A percentile compares a stretch with the other conserved stretches of the same genome.
Conservation (phyloP, 2,888 invertebrate species). For the Plusia festucae region DNA sequence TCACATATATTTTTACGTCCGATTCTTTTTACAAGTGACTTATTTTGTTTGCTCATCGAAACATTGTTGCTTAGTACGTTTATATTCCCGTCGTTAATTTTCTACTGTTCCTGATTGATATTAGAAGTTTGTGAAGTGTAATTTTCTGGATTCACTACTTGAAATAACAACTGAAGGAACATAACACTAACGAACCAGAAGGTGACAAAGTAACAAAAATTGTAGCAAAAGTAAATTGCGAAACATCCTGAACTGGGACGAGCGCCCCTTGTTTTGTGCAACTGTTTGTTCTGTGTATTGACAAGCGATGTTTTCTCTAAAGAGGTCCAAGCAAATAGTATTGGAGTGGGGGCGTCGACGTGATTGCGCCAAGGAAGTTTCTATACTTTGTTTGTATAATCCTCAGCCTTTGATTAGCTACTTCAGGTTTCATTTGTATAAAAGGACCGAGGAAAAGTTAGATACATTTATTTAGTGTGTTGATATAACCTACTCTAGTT, state of each 20-base stretch:
- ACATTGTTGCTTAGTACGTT: constrained; percentile 54
- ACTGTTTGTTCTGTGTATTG: constrained; percentile 81
- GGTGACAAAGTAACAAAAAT: constrained; percentile 59
- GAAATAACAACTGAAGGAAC: constrained; percentile 28
- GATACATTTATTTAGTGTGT: constrained; percentile 46
- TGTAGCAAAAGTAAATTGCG: constrained; percentile 64
- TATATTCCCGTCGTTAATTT: constrained; percentile 10
- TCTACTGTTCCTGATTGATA: not conserved
- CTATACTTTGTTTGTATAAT: constrained; percentile 75
- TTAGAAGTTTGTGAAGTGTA: not conserved
- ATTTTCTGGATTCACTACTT: constrained; percentile 11
- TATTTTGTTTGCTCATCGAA: constrained; percentile 60
- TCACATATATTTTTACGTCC: constrained; percentile 70
- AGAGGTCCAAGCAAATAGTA: constrained; percentile 78
- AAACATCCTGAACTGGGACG: constrained; percentile 61
- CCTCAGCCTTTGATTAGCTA: constrained; percentile 80
- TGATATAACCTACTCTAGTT: constrained; percentile 28
- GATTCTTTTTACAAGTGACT: constrained; percentile 59
- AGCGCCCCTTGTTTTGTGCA: constrained; percentile 71
- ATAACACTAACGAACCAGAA: constrained; percentile 62
- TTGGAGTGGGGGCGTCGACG: constrained; percentile 67
- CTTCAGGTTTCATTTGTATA: constrained; percentile 59
- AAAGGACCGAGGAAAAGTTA: constrained; percentile 49
- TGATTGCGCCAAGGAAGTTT: constrained; percentile 82
- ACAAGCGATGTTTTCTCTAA: constrained; percentile 82